Base-by-base conservation (phyloP, 2,888 invertebrate species). In the Orgyia antiqua region DNA sequence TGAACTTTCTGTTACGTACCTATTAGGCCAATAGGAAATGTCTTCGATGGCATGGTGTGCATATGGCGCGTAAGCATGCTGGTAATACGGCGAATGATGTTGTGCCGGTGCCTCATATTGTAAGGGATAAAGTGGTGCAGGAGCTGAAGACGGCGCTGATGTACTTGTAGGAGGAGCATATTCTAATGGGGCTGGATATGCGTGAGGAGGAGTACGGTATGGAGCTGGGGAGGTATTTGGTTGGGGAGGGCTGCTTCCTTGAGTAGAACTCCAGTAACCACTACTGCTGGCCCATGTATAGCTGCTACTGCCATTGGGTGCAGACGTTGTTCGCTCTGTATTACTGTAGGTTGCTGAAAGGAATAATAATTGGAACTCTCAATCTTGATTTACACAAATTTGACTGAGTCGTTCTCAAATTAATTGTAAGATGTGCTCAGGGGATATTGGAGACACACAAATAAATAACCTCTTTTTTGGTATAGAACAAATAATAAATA, bases 1-100 rank as follows among this genome's bases (percentile, higher is more conserved):
- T n/a, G n/a, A n/a, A n/a, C n/a, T n/a, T n/a, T n/a, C n/a, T n/a
- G n/a, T 4, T 6, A 23, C 8, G 36, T 36, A 83, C 84, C 84
- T 72, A 47, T 86, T 84, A 18, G 83, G 83, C 84, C 84, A 86
- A 39, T 84, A 86, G 1, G 84, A 83, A 29, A 86, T 83, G 45
- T 86, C 84, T 51, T 86, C 84, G 31, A 86, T 82, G 3, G 83
- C 78, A 34, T 86, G 84, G 45, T 86, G 84, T 10, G 79, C 82
- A 38, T 86, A 86, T 7, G 84, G 83, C 21, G 83, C 78, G 36
- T 86, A 86, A 10, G 84, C 82, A 39, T 83, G 83, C 47, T 86
- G 84, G 37, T 86, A 86, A 41, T 86, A 86, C 0, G 84, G 74
- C 2, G 84, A 76, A 41, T 82, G 83, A 27, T 83, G 83, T 36